These are phyloP conservation scores for Syrrhaptes paradoxus DNA, from an alignment of 2,113 vertebrate genomes.

Conservation along the genomic window DNA sequence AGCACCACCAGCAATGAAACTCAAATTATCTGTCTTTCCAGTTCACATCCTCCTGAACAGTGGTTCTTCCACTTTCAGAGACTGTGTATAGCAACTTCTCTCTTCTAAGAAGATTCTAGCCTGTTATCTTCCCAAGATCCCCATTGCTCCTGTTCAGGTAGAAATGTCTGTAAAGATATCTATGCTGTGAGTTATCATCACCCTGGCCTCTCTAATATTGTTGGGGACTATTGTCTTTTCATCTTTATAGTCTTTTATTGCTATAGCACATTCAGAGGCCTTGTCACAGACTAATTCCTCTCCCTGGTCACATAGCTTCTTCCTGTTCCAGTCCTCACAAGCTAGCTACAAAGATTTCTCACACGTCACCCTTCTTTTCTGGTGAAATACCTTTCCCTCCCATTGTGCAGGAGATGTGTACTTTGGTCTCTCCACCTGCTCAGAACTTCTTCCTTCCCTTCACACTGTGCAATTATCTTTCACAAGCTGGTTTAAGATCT, in stretches of 20 bases:
- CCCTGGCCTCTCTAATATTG: not conserved
- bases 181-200: not conserved
- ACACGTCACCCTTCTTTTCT: not conserved
- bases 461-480: slow-evolving; percentile 7
- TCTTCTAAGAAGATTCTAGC: not conserved
- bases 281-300: not conserved
- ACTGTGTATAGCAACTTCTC: not conserved
- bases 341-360: not conserved
- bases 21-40: not conserved
- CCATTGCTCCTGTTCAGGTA: not conserved
- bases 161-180: not conserved
- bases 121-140: not conserved
- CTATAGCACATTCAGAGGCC: not conserved
- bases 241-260: not conserved
- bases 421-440: not conserved
- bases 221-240: not conserved
- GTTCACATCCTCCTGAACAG: not conserved
- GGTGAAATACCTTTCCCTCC: not conserved
- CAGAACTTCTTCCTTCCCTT: not conserved
- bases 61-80: not conserved
- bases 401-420: not conserved
- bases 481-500: slow-evolving; percentile 4
- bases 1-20: not conserved
- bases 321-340: not conserved
- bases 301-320: not conserved